phyloP scores from a whole-genome alignment of 2,888 invertebrate genomes.

The Sminthurinus aureus region DNA sequence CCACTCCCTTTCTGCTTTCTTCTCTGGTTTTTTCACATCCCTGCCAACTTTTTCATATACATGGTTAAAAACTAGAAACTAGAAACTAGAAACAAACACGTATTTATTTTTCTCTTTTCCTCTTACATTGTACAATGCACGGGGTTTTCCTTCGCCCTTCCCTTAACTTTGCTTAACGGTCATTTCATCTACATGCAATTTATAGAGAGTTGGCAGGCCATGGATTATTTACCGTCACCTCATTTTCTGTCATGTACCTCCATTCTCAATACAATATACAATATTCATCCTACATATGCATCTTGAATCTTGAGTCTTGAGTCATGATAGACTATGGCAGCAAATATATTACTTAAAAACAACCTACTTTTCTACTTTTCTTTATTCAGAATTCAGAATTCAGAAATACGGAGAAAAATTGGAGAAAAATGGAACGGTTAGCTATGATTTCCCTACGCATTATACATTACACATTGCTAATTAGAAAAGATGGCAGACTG shows the following conservation, averaged over 20 bases:
- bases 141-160: slow-evolving; percentile 28
- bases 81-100: no score
- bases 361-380: no score
- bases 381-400: no score
- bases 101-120: not conserved
- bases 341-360: no score
- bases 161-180: slow-evolving; percentile 32
- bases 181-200: slow-evolving; percentile 40
- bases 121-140: not conserved
- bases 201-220: slow-evolving; percentile 24
- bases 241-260: not conserved
- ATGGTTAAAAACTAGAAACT: no score
- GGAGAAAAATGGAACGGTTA: no score
- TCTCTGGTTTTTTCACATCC: not conserved
- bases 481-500: not conserved
- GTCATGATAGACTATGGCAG: no score
- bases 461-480: slow-evolving; percentile 7
- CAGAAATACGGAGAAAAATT: no score
- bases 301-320: no score
- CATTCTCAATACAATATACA: not conserved
- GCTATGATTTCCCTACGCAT: not conserved
- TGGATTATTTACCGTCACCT: slow-evolving; percentile 40
- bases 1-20: slow-evolving; percentile 30
- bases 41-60: slow-evolving; percentile 26
- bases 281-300: no score